phyloP scores from a whole-genome alignment of 2,797 vertebrate species.

The Gorsachius magnificus region DNA sequence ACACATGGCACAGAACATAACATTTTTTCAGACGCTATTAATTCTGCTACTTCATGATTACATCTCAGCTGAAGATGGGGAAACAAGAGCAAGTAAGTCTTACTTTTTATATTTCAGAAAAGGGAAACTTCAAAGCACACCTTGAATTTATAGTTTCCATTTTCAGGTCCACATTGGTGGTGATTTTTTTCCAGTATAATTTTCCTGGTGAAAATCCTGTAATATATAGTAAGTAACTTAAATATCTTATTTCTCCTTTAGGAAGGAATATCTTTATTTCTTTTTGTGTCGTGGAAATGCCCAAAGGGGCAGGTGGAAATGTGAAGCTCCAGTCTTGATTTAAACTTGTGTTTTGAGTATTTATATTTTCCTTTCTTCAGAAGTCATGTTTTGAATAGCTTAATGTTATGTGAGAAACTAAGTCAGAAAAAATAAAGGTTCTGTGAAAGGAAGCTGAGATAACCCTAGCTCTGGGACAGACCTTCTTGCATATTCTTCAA shows the following conservation, averaged over 20 bases:
- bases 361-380: neutral
- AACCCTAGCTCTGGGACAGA: neutral
- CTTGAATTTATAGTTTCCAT: neutral
- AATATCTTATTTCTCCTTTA: neutral
- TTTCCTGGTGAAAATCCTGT: neutral
- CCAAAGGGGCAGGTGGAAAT: neutral
- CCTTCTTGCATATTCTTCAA: neutral
- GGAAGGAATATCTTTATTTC: neutral
- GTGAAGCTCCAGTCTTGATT: neutral
- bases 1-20: slow-evolving; percentile 84
- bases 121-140: neutral
- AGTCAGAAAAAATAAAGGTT: neutral
- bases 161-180: neutral
- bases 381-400: neutral
- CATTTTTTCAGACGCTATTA: slow-evolving; percentile 81
- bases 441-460: neutral
- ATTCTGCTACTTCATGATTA: slow-evolving; percentile 82
- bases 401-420: neutral
- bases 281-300: neutral
- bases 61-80: slow-evolving; percentile 86
- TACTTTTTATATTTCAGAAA: slow-evolving; percentile 2
- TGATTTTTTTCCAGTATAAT: neutral
- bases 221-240: neutral
- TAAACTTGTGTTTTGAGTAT: neutral
- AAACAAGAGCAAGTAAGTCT: slow-evolving; percentile 94